Base-by-base conservation (phyloP, 53 echinoderm and acorn worm genomes). In the Patiria pectinifera region DNA sequence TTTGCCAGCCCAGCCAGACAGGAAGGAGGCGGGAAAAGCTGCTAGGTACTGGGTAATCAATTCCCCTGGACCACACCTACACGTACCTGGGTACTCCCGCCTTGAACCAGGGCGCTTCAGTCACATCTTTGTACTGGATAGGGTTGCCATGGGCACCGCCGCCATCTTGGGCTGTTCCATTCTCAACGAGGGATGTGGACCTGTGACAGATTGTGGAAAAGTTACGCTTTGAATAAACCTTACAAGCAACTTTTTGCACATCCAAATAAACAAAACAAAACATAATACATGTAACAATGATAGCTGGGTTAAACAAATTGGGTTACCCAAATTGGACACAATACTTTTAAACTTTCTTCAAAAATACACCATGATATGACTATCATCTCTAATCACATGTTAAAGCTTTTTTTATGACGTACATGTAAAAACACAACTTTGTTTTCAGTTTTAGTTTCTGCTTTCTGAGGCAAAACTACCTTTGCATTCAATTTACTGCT, bases 41-140 rank as follows among this genome's bases (percentile, higher is more conserved):
- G 21, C 74, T 74, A 24, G 74, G 74, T 74, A 23, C 74, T 12
- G 48, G 48, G 47, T 48, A 79, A 79, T 45, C 13, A 45, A 79
- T 22, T 79, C 47, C 80, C 45, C 22, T 53, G 80, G 80, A 48
- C 74, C 74, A 74, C 74, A 74, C 74, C 74, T 74, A 22, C 74
- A 74, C 74, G 74, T 74, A 97, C 98, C 95, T 98, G 94, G 99
- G 99, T 72, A 99, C 97, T 49, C 97, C 99, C 49, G 99, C 97
- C 86, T 97, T 96, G 88, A 99, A 99, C 99, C 99, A 99, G n/a
- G 97, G 95, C 16, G 97, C 99, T 66, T 95, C 85, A 35, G 62
- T 82, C 49, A 95, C 62, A 69, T 92, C 93, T 59, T 86, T 87
- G 78, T 85, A 85, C 85, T 62, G 78, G 11, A 81, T 12, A 45